Conservation (phyloP, 2,888 invertebrate species). For the Dorcus parallelipipedus region DNA sequence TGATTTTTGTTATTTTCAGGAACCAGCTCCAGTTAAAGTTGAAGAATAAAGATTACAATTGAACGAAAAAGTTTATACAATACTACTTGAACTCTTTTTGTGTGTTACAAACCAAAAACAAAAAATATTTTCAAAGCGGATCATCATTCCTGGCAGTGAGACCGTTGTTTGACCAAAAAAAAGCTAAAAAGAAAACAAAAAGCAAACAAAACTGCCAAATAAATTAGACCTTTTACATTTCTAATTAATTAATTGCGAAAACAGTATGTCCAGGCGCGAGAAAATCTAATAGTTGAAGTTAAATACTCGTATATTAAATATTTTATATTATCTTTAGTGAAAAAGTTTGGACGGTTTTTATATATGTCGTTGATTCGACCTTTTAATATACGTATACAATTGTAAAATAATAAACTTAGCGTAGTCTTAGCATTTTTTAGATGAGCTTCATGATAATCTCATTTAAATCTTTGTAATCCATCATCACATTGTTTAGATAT, state of each 20-base stretch:
- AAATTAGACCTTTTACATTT: slow-evolving; percentile 30
- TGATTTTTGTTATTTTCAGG: slow-evolving; percentile 26
- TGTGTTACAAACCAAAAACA: slow-evolving; percentile 37
- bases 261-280: slow-evolving; percentile 16
- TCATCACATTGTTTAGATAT: slow-evolving; percentile 19
- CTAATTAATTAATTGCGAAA: slow-evolving; percentile 12
- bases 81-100: slow-evolving; percentile 33
- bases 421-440: slow-evolving; percentile 41
- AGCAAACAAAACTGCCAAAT: slow-evolving; percentile 43
- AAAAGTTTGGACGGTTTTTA: slow-evolving; percentile 46
- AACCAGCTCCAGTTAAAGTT: slow-evolving; percentile 36
- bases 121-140: slow-evolving; percentile 29
- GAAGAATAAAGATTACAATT: slow-evolving; percentile 35
- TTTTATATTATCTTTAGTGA: slow-evolving; percentile 46
- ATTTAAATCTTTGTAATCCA: slow-evolving; percentile 24
- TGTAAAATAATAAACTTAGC: slow-evolving; percentile 46
- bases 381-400: slow-evolving; percentile 47
- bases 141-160: slow-evolving; percentile 47
- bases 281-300: slow-evolving; percentile 34
- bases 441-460: slow-evolving; percentile 29
- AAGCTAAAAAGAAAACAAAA: too few relatives aligned
- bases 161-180: slow-evolving; percentile 41
- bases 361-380: slow-evolving; percentile 44
- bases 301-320: slow-evolving; percentile 44
- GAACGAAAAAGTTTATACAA: slow-evolving; percentile 14